Evolutionary conservation across 2,888 invertebrate genomes (phyloP).

Genomic region (Ormyrus rosae): DNA sequence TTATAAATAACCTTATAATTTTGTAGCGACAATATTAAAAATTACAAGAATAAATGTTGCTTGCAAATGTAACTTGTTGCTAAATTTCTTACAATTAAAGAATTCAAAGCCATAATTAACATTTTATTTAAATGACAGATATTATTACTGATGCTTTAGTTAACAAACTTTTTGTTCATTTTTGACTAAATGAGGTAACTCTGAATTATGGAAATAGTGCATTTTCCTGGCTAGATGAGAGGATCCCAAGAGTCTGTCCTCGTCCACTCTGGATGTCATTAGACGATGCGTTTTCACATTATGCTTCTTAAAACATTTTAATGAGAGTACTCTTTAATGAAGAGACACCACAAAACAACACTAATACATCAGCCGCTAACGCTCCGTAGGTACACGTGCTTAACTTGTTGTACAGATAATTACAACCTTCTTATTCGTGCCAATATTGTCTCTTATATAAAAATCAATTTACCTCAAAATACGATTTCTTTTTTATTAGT

Average conservation of each 20-base stretch:
- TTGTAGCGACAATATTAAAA: no score
- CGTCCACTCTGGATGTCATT: neutral
- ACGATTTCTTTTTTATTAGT: no score
- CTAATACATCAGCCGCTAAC: neutral
- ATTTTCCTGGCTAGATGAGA: constrained; percentile 26
- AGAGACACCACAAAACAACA: neutral
- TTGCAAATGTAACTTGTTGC: no score
- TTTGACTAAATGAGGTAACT: neutral
- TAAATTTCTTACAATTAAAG: no score
- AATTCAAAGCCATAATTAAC: no score
- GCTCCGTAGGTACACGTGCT: neutral
- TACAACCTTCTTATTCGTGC: neutral
- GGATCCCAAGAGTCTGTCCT: constrained; percentile 10
- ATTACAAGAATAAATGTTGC: no score
- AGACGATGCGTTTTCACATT: no score
- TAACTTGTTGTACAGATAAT: neutral
- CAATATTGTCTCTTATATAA: neutral
- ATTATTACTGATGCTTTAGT: no score
- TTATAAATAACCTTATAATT: no score
- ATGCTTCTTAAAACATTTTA: neutral
- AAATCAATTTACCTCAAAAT: no score
- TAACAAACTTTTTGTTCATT: neutral
- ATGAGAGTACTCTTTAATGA: neutral
- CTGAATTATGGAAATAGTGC: neutral
- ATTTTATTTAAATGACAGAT: no score